Conservation (phyloP, 2,888 invertebrate species). For the Molorchus minor region DNA sequence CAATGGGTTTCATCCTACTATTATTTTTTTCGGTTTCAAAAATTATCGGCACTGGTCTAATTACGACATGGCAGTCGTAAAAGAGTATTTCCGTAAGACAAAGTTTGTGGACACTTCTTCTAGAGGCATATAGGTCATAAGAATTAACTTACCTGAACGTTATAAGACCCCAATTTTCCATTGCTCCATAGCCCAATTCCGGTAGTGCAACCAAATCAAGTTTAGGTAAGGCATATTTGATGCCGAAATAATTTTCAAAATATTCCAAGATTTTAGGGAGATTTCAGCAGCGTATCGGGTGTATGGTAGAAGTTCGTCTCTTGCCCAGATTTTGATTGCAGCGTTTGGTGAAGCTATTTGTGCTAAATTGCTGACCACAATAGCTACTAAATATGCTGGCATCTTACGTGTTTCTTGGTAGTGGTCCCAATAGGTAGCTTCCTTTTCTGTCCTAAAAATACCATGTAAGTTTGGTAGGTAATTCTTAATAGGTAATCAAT, state of each 20-base stretch:
- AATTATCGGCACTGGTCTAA: too few species aligned
- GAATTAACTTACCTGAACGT: conserved; percentile 60
- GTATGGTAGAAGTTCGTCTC: conserved; percentile 73
- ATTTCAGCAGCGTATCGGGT: conserved; percentile 73
- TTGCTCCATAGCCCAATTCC: conserved; percentile 75
- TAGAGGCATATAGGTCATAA: too few species aligned
- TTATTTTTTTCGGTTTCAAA: too few species aligned
- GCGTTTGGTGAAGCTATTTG: conserved; percentile 49
- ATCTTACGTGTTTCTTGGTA: conserved; percentile 72
- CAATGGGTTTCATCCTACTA: too few species aligned
- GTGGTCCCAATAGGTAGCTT: conserved; percentile 58
- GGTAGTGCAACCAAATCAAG: conserved; percentile 78
- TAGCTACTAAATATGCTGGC: conserved; percentile 87
- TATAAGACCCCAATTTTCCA: conserved; percentile 67
- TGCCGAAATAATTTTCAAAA: conserved; percentile 72
- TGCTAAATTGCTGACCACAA: conserved; percentile 79
- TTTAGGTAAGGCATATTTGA: conserved; percentile 71
- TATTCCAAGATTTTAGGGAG: conserved; percentile 69
- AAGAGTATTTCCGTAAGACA: too few species aligned
- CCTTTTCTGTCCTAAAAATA: conserved; percentile 47
- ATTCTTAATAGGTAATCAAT: too few species aligned
- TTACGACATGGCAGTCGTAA: too few species aligned
- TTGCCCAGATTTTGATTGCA: conserved; percentile 70
- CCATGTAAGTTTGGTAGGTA: too few species aligned
- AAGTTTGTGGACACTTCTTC: too few species aligned